These are phyloP conservation scores for Muscicapa striata DNA, from an alignment of 2,797 vertebrate genomes.

Conservation along the genomic window DNA sequence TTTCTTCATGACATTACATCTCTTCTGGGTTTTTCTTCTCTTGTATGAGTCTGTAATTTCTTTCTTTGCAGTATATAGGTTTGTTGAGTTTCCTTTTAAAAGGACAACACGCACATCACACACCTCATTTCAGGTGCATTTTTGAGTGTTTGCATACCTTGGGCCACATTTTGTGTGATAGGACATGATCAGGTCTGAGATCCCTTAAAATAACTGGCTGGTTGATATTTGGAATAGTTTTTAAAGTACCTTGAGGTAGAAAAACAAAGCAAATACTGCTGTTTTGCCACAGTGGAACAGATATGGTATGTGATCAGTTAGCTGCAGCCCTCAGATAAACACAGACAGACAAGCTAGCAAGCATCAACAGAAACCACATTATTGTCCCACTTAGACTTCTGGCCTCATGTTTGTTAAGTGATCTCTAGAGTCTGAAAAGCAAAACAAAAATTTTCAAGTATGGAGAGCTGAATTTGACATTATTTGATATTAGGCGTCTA, in stretches of 20 bases:
- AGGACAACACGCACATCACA: rapidly evolving
- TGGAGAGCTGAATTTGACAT: conserved; percentile 9
- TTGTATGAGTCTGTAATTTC: neutral
- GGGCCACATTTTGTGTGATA: neutral
- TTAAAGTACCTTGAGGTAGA: conserved; percentile 79
- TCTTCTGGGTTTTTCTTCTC: neutral
- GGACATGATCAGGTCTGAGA: neutral
- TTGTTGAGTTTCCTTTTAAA: neutral
- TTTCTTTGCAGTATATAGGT: neutral
- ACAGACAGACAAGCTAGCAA: conserved; percentile 73
- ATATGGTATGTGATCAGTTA: conserved; percentile 89
- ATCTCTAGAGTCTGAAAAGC: conserved; percentile 61
- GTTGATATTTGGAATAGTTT: conserved; percentile 83
- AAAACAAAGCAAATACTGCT: conserved; percentile 75
- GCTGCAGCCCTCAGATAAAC: conserved; percentile 83
- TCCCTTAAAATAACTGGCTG: conserved; percentile 56
- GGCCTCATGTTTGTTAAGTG: conserved; percentile 74
- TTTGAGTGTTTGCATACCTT: neutral
- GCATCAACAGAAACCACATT: conserved; percentile 76
- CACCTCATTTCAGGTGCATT: neutral
- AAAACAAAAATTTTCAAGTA: conserved; percentile 68
- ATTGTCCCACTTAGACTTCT: conserved; percentile 75
- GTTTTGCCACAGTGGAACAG: conserved; percentile 85
- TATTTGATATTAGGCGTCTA: conserved; percentile 50
- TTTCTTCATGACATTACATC: neutral